Percentiles rank a stretch among this genome's conserved stretches.
These are phyloP conservation scores for Myiotriccus ornatus DNA, from an alignment of 2,797 vertebrate species.

Conservation along the genomic window DNA sequence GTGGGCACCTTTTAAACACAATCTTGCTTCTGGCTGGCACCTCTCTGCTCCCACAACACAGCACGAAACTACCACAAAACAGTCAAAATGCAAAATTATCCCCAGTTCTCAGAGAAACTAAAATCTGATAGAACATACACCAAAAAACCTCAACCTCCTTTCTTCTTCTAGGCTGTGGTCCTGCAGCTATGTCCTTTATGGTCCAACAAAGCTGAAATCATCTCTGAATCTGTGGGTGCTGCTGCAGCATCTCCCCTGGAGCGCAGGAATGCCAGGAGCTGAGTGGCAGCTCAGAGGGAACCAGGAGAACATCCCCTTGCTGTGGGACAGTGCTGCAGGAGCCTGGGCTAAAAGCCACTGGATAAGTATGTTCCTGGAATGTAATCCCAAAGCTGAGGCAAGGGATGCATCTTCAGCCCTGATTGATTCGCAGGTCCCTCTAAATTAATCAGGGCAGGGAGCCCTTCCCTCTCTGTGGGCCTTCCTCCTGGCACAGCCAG, in stretches of 20 bases:
- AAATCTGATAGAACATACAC: not conserved
- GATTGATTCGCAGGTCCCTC: not conserved
- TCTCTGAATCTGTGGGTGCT: rapidly evolving
- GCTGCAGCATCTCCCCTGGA: not conserved
- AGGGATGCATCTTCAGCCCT: not conserved
- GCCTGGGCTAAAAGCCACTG: not conserved
- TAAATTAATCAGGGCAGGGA: not conserved
- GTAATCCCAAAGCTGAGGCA: not conserved
- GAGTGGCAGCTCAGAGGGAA: not conserved
- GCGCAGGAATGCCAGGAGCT: rapidly evolving
- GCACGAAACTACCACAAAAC: rapidly evolving
- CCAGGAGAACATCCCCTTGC: not conserved
- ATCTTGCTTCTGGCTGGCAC: not conserved
- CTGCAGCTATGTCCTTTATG: rapidly evolving
- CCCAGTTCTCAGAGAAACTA: not conserved
- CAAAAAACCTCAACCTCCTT: rapidly evolving
- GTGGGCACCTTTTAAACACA: rapidly evolving
- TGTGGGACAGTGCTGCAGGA: not conserved
- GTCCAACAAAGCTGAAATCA: not conserved
- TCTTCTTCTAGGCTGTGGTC: rapidly evolving
- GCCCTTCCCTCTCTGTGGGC: not conserved
- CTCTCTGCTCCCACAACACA: not conserved
- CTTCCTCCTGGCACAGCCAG: not conserved
- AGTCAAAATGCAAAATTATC: not conserved
- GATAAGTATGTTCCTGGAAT: not conserved